Evolutionary conservation across 2,113 vertebrate genomes (phyloP), one percentile per base, ranked within the genome.

Genomic region (Patagioenas fasciata): DNA sequence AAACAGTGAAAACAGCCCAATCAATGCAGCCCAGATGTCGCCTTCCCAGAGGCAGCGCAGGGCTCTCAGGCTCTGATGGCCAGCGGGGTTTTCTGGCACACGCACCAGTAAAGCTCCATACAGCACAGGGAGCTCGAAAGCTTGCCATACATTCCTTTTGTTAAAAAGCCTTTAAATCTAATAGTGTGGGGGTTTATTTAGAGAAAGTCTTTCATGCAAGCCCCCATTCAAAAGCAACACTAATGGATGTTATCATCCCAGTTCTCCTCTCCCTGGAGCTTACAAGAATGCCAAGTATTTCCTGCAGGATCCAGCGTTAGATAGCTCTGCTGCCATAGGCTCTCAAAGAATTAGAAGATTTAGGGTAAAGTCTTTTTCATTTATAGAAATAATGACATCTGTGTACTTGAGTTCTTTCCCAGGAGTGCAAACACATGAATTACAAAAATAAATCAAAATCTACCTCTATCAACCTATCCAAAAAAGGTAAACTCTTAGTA

Each of bases 271-370:
- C 95, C 95, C 92, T 71, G 69, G 92, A 93, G 95, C 82, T 96
- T 34, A 78, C 60, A 95, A 71, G 77, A 78, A 97, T 96, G 90
- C 64, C 85, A 95, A 92, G 1, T 72, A 96, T 96, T 97, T 96
- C 93, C 90, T 92, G 93, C 82, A 84, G 92, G 92, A 94, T 64
- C 9, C 25, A 13, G 64, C 10, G 38, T 51, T 62, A 73, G 89
- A 88, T 8, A 84, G 75, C 67, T 92, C 61, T 53, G 71, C 66
- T 88, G 88, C 82, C 84, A 60, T 11, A 54, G 16, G 47, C 72
- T 57, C 11, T 8, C 42, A 71, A 85, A 69, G 93, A 95, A 94
- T 73, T 15, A 58, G 26, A 87, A 94, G 87, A 82, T 93, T 93
- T 89, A 91, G 91, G 87, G 93, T 82, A 24, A 91, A 93, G 89